Conservation (phyloP, 2,888 invertebrate genomes). For the Caenorhabditis japonica region DNA sequence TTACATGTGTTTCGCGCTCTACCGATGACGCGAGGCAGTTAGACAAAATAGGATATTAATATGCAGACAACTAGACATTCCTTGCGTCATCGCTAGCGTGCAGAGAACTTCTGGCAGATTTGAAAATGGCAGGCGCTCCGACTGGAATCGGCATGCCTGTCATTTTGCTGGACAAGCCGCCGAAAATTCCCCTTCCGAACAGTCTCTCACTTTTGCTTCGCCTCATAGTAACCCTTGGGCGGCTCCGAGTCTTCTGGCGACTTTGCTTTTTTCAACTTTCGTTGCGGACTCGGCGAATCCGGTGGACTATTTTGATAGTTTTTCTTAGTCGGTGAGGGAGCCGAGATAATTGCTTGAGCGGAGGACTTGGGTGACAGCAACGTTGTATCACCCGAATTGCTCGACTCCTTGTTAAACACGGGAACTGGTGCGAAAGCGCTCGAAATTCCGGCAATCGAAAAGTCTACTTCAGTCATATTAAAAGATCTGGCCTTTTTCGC, state of each 20-base stretch:
- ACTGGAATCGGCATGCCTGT: no score
- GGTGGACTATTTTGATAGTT: neutral
- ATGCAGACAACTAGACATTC: no score
- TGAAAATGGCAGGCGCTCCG: no score
- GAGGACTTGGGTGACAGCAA: neutral
- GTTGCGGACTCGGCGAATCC: slow-evolving; percentile 47
- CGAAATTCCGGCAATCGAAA: slow-evolving; percentile 35
- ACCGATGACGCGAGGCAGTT: no score
- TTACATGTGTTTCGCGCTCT: neutral
- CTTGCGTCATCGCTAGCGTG: no score
- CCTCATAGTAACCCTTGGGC: slow-evolving; percentile 30
- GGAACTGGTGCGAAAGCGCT: slow-evolving; percentile 50
- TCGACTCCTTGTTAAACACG: slow-evolving; percentile 4
- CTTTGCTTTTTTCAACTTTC: slow-evolving; percentile 27
- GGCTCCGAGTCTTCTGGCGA: slow-evolving; percentile 46
- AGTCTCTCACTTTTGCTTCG: slow-evolving; percentile 37
- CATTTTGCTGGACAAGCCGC: no score
- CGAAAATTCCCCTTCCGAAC: no score
- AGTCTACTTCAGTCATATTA: slow-evolving; percentile 48
- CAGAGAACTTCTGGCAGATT: no score
- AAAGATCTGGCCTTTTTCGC: slow-evolving; percentile 41
- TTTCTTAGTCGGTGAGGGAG: neutral
- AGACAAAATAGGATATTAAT: no score
- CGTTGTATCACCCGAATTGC: neutral
- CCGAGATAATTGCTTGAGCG: neutral